Base-by-base conservation (phyloP, 1,140 invertebrate genomes). In the Brachionus koreanus region DNA sequence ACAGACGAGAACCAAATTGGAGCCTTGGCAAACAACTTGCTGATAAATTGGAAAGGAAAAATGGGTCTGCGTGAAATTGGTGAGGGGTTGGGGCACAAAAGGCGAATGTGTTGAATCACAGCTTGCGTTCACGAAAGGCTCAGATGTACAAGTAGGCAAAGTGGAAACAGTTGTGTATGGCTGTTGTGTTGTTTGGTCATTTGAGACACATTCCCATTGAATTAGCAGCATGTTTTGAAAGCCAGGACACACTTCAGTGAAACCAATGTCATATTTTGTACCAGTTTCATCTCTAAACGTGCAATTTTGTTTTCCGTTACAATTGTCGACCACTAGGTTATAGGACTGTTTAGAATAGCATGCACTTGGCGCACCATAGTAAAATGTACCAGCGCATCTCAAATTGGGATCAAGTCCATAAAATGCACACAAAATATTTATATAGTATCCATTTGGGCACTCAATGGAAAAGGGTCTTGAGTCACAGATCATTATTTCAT, bases 11-110 rank as follows among this genome's bases (percentile, higher is more conserved):
- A 79, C 33, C 10, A 79, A n/a, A 5, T 12, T 79, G 0, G 49
- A 57, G n/a, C 49, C 49, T 61, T 79, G 49, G 33, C 76, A 79
- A 29, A 79, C 76, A 57, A 79, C 25, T 79, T 79, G 76, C 52
- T 79, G 76, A 23, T 79, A 61, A 19, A 79, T 57, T 10, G 76
- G 49, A 29, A 57, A 79, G 16, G 29, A 37, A 37, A 61, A 65
- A 10, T 65, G 12, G 13, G 46, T 79, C 0, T 57, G 13, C 2
- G 69, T 74, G 12, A 39, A 74, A 16, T 74, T 74, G 13, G 23
- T 57, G 23, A 79, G 19, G 0, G 29, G n/a, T 35, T 61, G 35
- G n/a, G 57, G 49, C 33, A 37, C 76, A 79, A 7, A 79, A 9
- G 16, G 43, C 5, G 57, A 79, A 23, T 76, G 35, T 7, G 49